A percentile compares a stretch with the other conserved stretches of the same genome.
These are phyloP conservation scores for Bruchidius siliquastri DNA, from an alignment of 2,888 invertebrate genomes.

Conservation along the genomic window DNA sequence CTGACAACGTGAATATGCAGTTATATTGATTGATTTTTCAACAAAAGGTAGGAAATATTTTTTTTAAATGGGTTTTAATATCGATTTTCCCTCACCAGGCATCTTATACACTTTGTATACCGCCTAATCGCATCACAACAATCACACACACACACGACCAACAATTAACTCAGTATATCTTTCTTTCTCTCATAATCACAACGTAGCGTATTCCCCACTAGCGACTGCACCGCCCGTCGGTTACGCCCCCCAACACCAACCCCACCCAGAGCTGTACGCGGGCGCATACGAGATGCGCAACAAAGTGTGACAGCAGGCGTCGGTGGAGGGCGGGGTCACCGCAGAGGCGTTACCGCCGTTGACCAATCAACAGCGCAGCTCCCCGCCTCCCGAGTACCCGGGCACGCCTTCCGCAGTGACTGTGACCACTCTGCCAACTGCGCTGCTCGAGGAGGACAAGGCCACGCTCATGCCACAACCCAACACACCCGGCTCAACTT, in stretches of 20 bases:
- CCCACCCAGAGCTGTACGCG: conserved; percentile 66
- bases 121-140: conserved; percentile 3
- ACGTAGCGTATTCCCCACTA: conserved; percentile 43
- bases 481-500: conserved; percentile 13
- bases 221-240: conserved; percentile 46
- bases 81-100: too few species aligned
- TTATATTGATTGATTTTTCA: too few species aligned
- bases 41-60: too few species aligned
- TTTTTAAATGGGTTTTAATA: too few species aligned
- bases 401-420: conserved; percentile 33
- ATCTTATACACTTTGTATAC: not conserved
- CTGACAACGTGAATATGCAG: too few species aligned
- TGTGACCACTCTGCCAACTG: conserved; percentile 8
- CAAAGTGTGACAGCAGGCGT: conserved; percentile 58
- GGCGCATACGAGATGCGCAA: conserved; percentile 76
- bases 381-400: conserved; percentile 44
- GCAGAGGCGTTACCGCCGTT: not conserved
- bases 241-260: conserved; percentile 46
- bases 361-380: conserved; percentile 4
- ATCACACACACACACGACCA: conserved; percentile 22
- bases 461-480: not conserved
- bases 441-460: not conserved
- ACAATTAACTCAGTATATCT: conserved; percentile 7
- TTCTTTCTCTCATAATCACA: conserved; percentile 19
- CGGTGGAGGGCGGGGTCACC: conserved; percentile 18